Conservation (phyloP, 2,888 invertebrate genomes). For the Cephalotes varians region DNA sequence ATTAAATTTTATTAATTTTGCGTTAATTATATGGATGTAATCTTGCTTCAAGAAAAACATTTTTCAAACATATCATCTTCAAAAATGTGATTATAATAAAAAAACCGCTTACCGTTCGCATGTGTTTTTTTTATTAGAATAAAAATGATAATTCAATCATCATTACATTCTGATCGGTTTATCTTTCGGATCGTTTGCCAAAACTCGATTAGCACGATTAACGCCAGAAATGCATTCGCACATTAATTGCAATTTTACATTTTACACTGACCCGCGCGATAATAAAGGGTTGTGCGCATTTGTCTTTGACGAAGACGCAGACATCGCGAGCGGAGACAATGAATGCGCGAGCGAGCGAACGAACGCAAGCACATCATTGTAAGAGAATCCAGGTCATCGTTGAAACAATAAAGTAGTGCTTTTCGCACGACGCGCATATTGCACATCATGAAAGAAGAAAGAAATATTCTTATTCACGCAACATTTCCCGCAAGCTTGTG, state of each 20-base stretch:
- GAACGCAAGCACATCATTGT: slow-evolving; percentile 19
- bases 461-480: slow-evolving; percentile 27
- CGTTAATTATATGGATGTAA: background rate
- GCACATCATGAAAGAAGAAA: slow-evolving; percentile 8
- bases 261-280: background rate
- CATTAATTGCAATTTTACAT: slow-evolving; percentile 14
- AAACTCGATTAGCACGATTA: slow-evolving; percentile 36
- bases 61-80: background rate
- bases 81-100: slow-evolving; percentile 1
- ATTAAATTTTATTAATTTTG: background rate
- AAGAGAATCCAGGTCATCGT: slow-evolving; percentile 6
- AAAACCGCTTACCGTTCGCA: slow-evolving; percentile 9
- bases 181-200: slow-evolving; percentile 23
- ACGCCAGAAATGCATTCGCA: slow-evolving; percentile 22
- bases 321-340: background rate
- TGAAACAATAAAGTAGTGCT: slow-evolving; percentile 26
- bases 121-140: slow-evolving; percentile 49
- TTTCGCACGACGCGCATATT: slow-evolving; percentile 25
- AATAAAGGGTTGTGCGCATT: background rate
- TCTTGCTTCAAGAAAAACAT: background rate
- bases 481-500: slow-evolving; percentile 13
- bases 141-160: slow-evolving; percentile 43
- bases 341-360: background rate
- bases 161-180: slow-evolving; percentile 10
- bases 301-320: background rate